Base-by-base conservation (phyloP, 2,113 vertebrate genomes). In the Albula goreensis region DNA sequence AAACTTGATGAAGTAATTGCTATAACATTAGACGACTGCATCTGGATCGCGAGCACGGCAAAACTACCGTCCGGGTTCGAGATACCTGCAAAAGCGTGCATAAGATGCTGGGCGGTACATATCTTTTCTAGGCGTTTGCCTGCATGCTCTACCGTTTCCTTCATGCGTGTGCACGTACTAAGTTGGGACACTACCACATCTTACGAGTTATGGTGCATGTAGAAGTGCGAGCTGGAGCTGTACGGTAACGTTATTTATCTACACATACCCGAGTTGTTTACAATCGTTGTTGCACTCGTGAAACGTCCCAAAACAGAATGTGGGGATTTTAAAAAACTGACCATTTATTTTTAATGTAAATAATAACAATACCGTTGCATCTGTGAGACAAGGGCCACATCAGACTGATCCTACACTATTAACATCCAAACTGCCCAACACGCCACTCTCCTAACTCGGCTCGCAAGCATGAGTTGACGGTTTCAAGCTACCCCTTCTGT, bases 401-500 rank as follows among this genome's bases (percentile, higher is more conserved):
- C 84, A 53, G 31, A 85, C 87, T 83, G 86, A 88, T 84, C 77
- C 85, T 86, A 83, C 88, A 85, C 85, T 86, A 88, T 88, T 85
- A 91, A 88, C 66, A 88, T 83, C 88, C 87, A 89, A 90, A 92
- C 88, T 92, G 88, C 87, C 91, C 90, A 88, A 88, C 92, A 88
- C 93, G 86, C 78, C 93, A 92, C 93, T 93, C 93, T 94, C 95
- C 93, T 92, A 93, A 94, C 94, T 93, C 94, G 92, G 86, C 94
- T 93, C 94, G 92, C 94, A 94, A 94, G 95, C 94, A 88, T 90
- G 94, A 94, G 90, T 86, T 90, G 90, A 92, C 95, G 83, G 96
- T 96, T 96, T 96, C 96, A 96, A 97, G 96, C 95, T 95, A 94
- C 96, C 96, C 96, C 94, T 91, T 94, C 91, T 92, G 93, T 95